Conservation (phyloP, 2,888 invertebrate species). For the Tryphoninae sp. region DNA sequence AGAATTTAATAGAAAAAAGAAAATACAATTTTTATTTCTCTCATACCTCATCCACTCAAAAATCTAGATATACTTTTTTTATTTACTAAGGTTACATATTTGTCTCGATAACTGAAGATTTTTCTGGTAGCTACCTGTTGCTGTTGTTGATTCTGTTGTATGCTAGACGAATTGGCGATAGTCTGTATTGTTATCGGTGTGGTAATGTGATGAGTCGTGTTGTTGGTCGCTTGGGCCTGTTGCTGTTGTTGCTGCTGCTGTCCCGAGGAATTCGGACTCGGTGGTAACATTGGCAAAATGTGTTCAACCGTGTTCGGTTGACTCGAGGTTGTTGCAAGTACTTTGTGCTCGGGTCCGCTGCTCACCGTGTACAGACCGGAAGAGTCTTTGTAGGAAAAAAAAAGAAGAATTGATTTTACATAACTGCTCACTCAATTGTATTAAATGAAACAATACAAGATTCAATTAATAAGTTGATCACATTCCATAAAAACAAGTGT, state of each 20-base stretch:
- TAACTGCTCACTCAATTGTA: too few species aligned
- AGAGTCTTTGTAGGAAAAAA: constrained; percentile 67
- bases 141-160: constrained; percentile 68
- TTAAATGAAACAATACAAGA: not conserved
- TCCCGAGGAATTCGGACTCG: constrained; percentile 78
- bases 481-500: not conserved
- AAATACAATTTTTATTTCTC: not conserved
- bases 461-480: not conserved
- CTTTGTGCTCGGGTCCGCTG: constrained; percentile 81
- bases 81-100: not conserved
- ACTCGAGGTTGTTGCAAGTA: constrained; percentile 69
- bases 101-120: not conserved
- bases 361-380: constrained; percentile 83
- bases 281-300: constrained; percentile 82
- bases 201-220: constrained; percentile 80
- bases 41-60: not conserved
- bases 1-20: not conserved
- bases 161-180: constrained; percentile 74
- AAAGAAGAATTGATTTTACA: constrained; percentile 16
- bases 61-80: not conserved
- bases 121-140: constrained; percentile 66
- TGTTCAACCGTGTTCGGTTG: constrained; percentile 81
- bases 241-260: constrained; percentile 55
- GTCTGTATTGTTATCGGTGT: constrained; percentile 81
- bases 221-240: constrained; percentile 70